Evolutionary conservation across 1,140 invertebrate species (phyloP).

Genomic region (Danaus melanippus): DNA sequence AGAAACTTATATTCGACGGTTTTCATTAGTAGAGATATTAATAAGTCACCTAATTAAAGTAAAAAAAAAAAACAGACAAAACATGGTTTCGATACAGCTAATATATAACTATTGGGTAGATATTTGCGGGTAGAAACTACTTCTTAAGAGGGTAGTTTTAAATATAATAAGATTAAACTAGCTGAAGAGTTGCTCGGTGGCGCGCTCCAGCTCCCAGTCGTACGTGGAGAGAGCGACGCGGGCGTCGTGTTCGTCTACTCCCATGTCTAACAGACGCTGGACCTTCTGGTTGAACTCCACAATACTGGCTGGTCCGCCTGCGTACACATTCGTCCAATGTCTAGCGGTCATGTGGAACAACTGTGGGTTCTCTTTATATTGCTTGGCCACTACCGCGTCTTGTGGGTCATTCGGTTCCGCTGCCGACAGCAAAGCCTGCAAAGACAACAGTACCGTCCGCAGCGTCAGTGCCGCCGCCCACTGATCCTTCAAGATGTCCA

Average conservation of each 20-base stretch:
- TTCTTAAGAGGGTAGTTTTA: too few relatives aligned
- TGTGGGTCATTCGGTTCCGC: slow-evolving; percentile 47
- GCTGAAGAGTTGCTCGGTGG: slow-evolving; percentile 91
- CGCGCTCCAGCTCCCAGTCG: slow-evolving; percentile 91
- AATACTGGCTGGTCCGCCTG: slow-evolving; percentile 80
- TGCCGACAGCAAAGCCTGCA: slow-evolving; percentile 42
- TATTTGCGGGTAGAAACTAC: too few relatives aligned
- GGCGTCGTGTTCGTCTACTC: slow-evolving; percentile 87
- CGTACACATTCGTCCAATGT: slow-evolving; percentile 94
- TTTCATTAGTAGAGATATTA: too few relatives aligned
- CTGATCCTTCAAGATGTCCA: slow-evolving; percentile 99
- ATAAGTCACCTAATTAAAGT: too few relatives aligned
- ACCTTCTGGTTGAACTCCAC: slow-evolving; percentile 88
- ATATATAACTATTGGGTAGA: too few relatives aligned
- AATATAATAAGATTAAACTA: slow-evolving; percentile 66
- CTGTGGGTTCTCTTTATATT: slow-evolving; percentile 34
- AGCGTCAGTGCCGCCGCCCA: slow-evolving; percentile 99
- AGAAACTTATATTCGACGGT: too few relatives aligned
- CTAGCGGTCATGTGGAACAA: slow-evolving; percentile 39
- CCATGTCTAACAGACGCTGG: slow-evolving; percentile 87
- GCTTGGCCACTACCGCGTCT: slow-evolving; percentile 50
- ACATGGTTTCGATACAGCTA: too few relatives aligned
- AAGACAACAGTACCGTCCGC: slow-evolving; percentile 82
- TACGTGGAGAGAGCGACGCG: slow-evolving; percentile 89
- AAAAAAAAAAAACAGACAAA: too few relatives aligned